These are phyloP conservation scores for Anthrax anthrax DNA, from an alignment of 2,888 invertebrate species.

Conservation along the genomic window DNA sequence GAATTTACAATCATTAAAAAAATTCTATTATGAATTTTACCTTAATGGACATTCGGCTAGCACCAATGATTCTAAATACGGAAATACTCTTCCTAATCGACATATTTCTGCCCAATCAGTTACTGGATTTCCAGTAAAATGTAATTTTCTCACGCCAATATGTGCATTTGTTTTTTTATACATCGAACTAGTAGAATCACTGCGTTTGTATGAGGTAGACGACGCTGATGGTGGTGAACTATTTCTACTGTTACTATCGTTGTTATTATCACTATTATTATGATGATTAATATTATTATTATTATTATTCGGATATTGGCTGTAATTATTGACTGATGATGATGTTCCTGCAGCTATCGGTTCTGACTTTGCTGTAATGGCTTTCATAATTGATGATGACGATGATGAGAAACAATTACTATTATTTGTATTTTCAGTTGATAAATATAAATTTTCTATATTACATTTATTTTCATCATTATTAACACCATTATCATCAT, in stretches of 20 bases:
- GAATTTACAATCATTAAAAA: no score
- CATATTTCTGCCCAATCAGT: slow-evolving; percentile 70
- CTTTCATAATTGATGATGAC: no score
- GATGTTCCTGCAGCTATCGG: not conserved
- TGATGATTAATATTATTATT: no score
- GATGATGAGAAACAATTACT: not conserved
- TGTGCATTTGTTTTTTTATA: slow-evolving; percentile 39
- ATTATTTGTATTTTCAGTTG: not conserved
- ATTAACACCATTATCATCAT: not conserved
- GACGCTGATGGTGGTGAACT: not conserved
- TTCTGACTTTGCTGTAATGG: no score
- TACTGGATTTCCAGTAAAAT: slow-evolving; percentile 80
- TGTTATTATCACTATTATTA: not conserved
- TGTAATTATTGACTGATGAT: not conserved
- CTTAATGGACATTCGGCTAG: slow-evolving; percentile 75
- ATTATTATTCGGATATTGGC: no score
- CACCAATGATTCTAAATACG: slow-evolving; percentile 68
- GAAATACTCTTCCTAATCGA: slow-evolving; percentile 73
- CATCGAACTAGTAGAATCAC: slow-evolving; percentile 13
- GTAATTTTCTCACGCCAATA: slow-evolving; percentile 57
- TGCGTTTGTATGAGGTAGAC: slow-evolving; percentile 9
- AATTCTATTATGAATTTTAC: slow-evolving; percentile 8
- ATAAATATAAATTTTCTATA: slow-evolving; percentile 2
- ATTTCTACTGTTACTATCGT: not conserved
- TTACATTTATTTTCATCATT: not conserved